phyloP scores from a whole-genome alignment of 1,140 invertebrate genomes.

The Dreissena polymorpha region DNA sequence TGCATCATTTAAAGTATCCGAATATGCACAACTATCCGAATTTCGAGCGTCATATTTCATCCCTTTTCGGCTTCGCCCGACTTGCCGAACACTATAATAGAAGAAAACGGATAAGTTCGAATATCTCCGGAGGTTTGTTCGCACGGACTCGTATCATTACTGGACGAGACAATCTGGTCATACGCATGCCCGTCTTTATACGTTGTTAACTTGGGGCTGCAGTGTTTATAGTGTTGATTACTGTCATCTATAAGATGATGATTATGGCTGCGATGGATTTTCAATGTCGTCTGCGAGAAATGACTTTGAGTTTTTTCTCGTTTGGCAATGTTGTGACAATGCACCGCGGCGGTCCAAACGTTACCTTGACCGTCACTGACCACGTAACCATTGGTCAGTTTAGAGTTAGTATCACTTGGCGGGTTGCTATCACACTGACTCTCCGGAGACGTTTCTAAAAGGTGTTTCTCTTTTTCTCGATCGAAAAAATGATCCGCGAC shows the following conservation, averaged over 20 bases:
- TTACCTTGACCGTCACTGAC: conserved; percentile 29
- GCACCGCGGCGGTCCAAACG: neutral
- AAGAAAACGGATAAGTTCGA: too few relatives aligned
- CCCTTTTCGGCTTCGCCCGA: too few relatives aligned
- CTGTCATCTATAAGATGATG: conserved; percentile 44
- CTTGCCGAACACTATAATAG: too few relatives aligned
- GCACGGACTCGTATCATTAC: too few relatives aligned
- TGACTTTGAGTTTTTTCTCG: conserved; percentile 7
- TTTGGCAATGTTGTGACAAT: conserved; percentile 31
- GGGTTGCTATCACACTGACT: neutral
- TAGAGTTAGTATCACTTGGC: neutral
- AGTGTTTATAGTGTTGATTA: conserved; percentile 8
- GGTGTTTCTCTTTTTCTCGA: conserved; percentile 61
- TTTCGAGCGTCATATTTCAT: too few relatives aligned
- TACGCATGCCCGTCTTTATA: neutral
- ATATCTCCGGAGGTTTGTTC: too few relatives aligned
- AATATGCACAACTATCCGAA: too few relatives aligned
- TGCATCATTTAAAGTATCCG: too few relatives aligned
- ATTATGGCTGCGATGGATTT: conserved; percentile 11
- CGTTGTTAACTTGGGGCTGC: conserved; percentile 49
- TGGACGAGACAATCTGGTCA: too few relatives aligned
- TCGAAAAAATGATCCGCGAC: conserved; percentile 76
- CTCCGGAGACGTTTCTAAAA: conserved; percentile 6
- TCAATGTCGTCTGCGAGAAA: neutral
- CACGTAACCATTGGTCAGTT: conserved; percentile 2